Conservation (phyloP, 1,140 invertebrate genomes). For the Hormaphis cornu region DNA sequence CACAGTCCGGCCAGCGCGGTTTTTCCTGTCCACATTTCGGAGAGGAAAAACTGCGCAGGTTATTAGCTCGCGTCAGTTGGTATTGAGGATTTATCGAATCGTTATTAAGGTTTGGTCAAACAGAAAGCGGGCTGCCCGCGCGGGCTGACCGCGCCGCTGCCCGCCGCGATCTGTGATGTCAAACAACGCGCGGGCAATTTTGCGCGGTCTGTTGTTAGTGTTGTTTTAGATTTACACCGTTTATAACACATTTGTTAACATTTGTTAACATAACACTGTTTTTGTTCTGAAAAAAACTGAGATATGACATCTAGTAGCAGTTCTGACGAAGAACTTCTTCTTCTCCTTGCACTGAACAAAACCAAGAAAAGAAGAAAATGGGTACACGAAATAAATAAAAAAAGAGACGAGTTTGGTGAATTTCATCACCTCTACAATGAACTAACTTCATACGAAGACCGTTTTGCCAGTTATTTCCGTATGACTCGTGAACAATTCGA, state of each 20-base stretch:
- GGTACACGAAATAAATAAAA: conserved; percentile 14
- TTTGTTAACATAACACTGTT: too few species aligned
- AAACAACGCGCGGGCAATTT: not conserved
- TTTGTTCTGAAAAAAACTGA: not conserved
- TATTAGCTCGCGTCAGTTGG: too few species aligned
- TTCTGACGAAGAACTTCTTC: not conserved
- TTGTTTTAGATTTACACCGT: not conserved
- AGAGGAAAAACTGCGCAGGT: too few species aligned
- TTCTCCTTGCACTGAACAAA: not conserved
- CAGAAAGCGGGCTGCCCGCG: not conserved
- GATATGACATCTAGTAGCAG: not conserved
- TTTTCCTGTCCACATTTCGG: too few species aligned
- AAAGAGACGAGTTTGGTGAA: conserved; percentile 5
- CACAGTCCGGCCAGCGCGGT: too few species aligned
- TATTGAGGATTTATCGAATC: too few species aligned
- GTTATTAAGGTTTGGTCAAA: not conserved
- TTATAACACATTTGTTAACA: too few species aligned
- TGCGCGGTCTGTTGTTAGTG: not conserved
- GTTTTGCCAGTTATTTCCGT: conserved; percentile 12
- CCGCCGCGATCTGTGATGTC: not conserved
- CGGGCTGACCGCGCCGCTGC: not conserved
- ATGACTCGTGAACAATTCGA: conserved; percentile 13
- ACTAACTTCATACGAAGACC: not conserved
- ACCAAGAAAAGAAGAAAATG: conserved; percentile 9
- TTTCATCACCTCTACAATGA: not conserved